phyloP scores from a whole-genome alignment of 2,888 invertebrate genomes.

The Lutraria lutraria region DNA sequence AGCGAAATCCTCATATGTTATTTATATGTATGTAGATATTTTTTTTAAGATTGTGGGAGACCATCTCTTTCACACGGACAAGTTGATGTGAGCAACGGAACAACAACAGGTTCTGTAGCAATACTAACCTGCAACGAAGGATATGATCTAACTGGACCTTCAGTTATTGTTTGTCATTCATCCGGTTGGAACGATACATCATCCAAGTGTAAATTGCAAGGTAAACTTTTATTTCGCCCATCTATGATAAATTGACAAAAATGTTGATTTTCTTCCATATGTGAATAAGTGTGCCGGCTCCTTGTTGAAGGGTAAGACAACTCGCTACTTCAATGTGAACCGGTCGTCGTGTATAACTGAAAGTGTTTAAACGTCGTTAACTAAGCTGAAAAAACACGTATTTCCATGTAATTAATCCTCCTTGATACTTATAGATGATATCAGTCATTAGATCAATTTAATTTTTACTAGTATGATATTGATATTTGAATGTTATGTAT shows the following conservation, averaged over 20 bases:
- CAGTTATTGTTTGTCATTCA: neutral
- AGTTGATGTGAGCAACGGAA: constrained; percentile 1
- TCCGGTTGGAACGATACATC: constrained; percentile 32
- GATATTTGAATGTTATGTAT: neutral
- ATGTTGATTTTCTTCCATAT: no score
- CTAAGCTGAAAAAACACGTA: no score
- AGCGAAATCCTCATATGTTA: no score
- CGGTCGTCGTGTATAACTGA: no score
- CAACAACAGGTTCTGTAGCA: constrained; percentile 23
- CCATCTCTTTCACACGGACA: constrained; percentile 18
- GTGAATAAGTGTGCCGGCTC: no score
- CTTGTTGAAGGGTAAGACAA: no score
- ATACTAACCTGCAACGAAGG: constrained; percentile 5
- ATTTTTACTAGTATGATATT: neutral
- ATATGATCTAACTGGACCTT: constrained; percentile 9
- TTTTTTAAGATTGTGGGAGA: constrained; percentile 27
- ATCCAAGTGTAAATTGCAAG: constrained; percentile 10
- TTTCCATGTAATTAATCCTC: no score
- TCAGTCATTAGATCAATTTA: neutral
- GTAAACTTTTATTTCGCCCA: neutral
- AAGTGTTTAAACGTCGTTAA: no score
- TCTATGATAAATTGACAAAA: no score
- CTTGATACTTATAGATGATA: neutral
- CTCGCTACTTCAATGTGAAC: no score
- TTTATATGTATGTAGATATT: neutral